Evolutionary conservation across 2,113 vertebrate species (phyloP), one percentile per base, ranked within the genome.

Genomic region (Murina feae): DNA sequence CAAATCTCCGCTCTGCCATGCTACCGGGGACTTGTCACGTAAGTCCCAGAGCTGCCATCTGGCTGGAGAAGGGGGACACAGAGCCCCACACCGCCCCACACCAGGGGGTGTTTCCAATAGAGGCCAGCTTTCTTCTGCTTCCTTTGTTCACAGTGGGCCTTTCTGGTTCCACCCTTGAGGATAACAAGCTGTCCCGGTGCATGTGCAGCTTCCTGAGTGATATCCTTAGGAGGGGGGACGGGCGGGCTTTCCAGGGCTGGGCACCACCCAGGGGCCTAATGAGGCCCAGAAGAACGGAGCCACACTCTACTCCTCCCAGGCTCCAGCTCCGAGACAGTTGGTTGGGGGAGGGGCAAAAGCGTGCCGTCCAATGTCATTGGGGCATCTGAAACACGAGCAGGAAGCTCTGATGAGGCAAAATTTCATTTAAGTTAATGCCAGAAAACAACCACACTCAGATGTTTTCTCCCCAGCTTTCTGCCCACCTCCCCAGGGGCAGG

Each of bases 261-360:
- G 80, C 18, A 86, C 80, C 44, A 11, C 63, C 63, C 65, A 84
- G 63, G 55, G 69, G 86, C 75, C 83, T 93, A 94, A 94, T 65
- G 71, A 76, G 65, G 76, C 86, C 83, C 84, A 75, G 88, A 78
- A 74, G 86, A 37, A 86, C 10, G 47, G 53, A 85, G 76, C 75
- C 69, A 44, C 32, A 78, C 79, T 86, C 32, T 5, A 21, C 20
- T 71, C 51, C n/a, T n/a, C 65, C 0, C 44, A 6, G 80, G 71
- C 84, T 17, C 71, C 89, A 94, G 80, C 84, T 89, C 81, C 2
- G 14, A 83, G 79, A 94, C 65, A 87, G 91, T 87, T 85, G 86
- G 83, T 89, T 35, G 9, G 39, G 75, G 42, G 80, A 75, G 92
- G 42, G 83, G 89, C 71, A 55, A 23, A n/a, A 79, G 17, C 0